A percentile compares a stretch with the other conserved stretches of the same genome.
Conservation (phyloP, 2,113 vertebrate genomes). For the Oryzias woworae region DNA sequence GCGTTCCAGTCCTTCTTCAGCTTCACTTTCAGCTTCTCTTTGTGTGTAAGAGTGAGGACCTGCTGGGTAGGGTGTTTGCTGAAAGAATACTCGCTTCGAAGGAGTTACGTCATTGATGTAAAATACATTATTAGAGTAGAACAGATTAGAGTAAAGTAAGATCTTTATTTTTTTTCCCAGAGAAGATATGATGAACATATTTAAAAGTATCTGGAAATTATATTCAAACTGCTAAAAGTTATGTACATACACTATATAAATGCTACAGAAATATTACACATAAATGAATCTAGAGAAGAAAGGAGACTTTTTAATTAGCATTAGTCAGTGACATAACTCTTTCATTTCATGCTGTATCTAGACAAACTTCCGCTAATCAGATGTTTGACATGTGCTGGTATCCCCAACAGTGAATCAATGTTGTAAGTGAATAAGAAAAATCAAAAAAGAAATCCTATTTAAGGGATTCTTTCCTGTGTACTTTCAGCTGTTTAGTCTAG, state of each 20-base stretch:
- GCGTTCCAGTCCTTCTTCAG: slow-evolving; percentile 21
- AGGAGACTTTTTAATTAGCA: slow-evolving; percentile 45
- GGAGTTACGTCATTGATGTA: slow-evolving; percentile 67
- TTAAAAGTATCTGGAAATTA: slow-evolving; percentile 41
- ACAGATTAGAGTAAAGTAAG: slow-evolving; percentile 28
- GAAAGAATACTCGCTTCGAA: slow-evolving; percentile 42
- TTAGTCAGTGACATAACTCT: slow-evolving; percentile 69
- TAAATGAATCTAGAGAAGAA: slow-evolving; percentile 46
- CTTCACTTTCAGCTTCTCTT: slow-evolving; percentile 48
- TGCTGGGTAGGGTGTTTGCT: slow-evolving; percentile 42
- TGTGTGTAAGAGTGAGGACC: slow-evolving; percentile 49
- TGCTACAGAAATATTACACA: slow-evolving; percentile 42
- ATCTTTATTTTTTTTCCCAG: slow-evolving; percentile 64
- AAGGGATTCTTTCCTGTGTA: slow-evolving; percentile 33
- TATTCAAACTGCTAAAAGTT: slow-evolving; percentile 41
- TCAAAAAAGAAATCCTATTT: slow-evolving; percentile 3
- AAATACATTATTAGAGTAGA: slow-evolving; percentile 23
- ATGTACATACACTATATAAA: slow-evolving; percentile 62
- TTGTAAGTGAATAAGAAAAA: slow-evolving; percentile 39
- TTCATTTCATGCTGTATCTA: slow-evolving; percentile 59
- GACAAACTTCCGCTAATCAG: slow-evolving; percentile 26
- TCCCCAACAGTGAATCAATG: slow-evolving; percentile 25
- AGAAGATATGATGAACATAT: slow-evolving; percentile 36
- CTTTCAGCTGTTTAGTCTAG: slow-evolving; percentile 51
- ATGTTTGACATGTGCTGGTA: slow-evolving; percentile 34